Base-by-base conservation (phyloP, 2,113 vertebrate species). In the Indri indri region DNA sequence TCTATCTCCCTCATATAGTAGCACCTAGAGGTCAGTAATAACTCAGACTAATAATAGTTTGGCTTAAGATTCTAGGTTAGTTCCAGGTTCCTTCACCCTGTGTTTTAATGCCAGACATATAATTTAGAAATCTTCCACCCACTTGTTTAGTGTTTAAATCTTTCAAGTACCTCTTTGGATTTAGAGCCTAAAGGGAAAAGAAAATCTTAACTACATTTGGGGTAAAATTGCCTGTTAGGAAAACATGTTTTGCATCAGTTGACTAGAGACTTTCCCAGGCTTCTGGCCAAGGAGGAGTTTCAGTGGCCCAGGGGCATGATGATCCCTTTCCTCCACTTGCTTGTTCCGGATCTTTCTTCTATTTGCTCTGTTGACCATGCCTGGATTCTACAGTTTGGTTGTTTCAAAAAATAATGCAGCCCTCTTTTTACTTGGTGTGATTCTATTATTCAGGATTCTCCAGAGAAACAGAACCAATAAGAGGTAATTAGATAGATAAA, bases 21-120 rank as follows among this genome's bases (percentile, higher is more conserved):
- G 73, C 25, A 47, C 42, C 93, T 88, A 70, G 65, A 90, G 91
- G 91, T 80, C 96, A 94, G 59, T 91, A 59, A 22, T 92, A 96
- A 81, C 30, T 86, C 79, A 77, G 45, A 79, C 90, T 92, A 93
- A 96, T 95, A 79, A 94, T 76, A 93, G 94, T 74, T 89, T 95
- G 77, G 17, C 82, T 95, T 70, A 63, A 94, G 93, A 95, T 82
- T 92, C 89, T 83, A 92, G 63, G 68, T 95, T 94, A 70, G 68
- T 94, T 92, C 92, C 79, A 91, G 34, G 34, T 96, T 90, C 25
- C 81, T 80, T 97, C 30, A 95, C 82, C 86, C 94, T 96, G 45
- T 98, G 73, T 93, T 96, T 97, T 90, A 80, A 94, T 76, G 80
- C 89, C 86, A 97, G 91, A 95, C 93, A 27, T 94, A 54, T 97